Evolutionary conservation across 2,113 vertebrate species (phyloP), one percentile per base, ranked within the genome.

Genomic region (Bubo blakistoni): DNA sequence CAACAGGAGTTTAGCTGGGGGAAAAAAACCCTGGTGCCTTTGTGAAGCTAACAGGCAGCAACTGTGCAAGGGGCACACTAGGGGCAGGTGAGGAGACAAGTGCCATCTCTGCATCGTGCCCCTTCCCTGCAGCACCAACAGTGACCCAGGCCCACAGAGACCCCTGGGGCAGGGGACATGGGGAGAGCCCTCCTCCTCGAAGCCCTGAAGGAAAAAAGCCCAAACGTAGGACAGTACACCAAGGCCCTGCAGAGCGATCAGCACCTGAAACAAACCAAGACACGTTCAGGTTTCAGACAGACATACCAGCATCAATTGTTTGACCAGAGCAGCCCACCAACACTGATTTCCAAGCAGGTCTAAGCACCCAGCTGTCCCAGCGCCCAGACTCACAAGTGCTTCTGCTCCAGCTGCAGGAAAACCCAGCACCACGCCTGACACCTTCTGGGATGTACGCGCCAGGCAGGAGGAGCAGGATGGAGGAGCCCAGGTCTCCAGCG

Each of bases 271-370:
- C 40, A 61, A 55, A 49, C 16, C 42, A 52, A 36, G 27, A 30
- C 22, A 29, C 5, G 8, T n/a, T 54, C 29, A n/a, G 10, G 40
- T 59, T 71, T 80, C 80, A 76, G 30, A 38, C 3, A 4, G 6
- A 70, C 66, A 30, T 13, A 32, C 24, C 54, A 44, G 17, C 27
- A 32, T 17, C 34, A 40, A 26, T 8, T n/a, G 29, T 36, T 54
- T 49, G 22, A 67, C 4, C 49, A 76, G 69, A 9, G 2, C 36
- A 26, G 38, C 19, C n/a, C 2, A 3, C 19, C 32, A 63, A 57
- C 0, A 0, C 19, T 30, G 49, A 57, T 13, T 11, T 16, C 29
- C 5, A 0, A 46, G 42, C 2, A 1, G 11, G 26, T 71, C 21
- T 25, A 59, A 63, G 49, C 73, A 21, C 27, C 26, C 16, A 44